Base-by-base conservation (phyloP, 2,113 vertebrate species). In the Elanoides forficatus region DNA sequence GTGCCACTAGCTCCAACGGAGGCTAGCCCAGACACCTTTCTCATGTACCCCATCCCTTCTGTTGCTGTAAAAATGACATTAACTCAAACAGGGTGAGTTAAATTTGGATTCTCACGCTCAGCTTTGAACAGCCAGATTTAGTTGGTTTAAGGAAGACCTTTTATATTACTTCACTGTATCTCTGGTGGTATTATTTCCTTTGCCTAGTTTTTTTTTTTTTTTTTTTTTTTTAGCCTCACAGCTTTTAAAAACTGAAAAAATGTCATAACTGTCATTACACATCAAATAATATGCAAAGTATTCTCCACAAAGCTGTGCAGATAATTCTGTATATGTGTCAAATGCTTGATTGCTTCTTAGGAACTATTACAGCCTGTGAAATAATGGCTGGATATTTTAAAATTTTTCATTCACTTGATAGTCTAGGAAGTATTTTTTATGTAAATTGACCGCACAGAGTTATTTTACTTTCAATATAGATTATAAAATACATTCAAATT, bases 1-100 rank as follows among this genome's bases (percentile, higher is more conserved):
- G n/a, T 34, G 85, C 12, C n/a, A 7, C 20, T 58, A 0, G 1
- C 36, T 72, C 30, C 15, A 4, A 3, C 1, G 14, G 15, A 73
- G 34, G 19, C 7, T 26, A 34, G 7, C 25, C 29, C 42, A 50
- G 34, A 22, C 6, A 6, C 67, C n/a, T 76, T 55, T 60, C 36
- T 42, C 21, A 6, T 0, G 1, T 43, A 32, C 12, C 9, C 9
- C 15, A 38, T 56, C 23, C 22, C 55, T 52, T 58, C 58, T 72
- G 23, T 23, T 68, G 34, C 45, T 66, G 26, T 59, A 81, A 81
- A 88, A 88, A 38, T 83, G 6, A 56, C 45, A 60, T 63, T 36
- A 66, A 45, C 45, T 81, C n/a, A 36, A 38, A 29, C 0, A 1
- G 2, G 3, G 12, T 34, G n/a, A 27, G 32, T 43, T 78, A 78